Evolutionary conservation across 2,888 invertebrate species (phyloP), one percentile per base, ranked within the genome.

Genomic region (Philereme transversata): DNA sequence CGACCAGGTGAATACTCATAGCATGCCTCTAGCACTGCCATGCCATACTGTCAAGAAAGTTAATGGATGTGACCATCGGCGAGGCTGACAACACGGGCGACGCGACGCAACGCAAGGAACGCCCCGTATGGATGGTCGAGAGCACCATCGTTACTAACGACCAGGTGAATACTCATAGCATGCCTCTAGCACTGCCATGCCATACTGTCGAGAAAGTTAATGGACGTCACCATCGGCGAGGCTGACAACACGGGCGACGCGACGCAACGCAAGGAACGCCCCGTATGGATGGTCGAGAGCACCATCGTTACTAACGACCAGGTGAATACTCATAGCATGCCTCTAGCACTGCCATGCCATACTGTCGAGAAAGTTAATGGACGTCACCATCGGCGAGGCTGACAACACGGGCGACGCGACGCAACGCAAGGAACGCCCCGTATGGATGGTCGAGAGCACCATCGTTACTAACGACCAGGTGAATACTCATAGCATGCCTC

Each of bases 371-470:
- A 22, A 22, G 22, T 22, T 22, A 22, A 3, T 99, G 6, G 98
- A 97, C 85, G 96, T 99, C 79, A 97, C 96, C 48, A 97, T 98
- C 79, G 96, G 96, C 3, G 88, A 91, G 63, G 79, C 83, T 3
- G 96, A 96, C 75, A 93, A 93, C 66, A 93, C 92, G 60, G 84
- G 82, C 38, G 93, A 94, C 64, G 79, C 87, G 47, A 93, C 93
- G 52, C 93, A 92, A 60, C 93, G 96, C 64, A 99, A 98, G 88
- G 97, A 98, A 77, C 94, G 97, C 57, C 99, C 99, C 2, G 96
- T 98, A 67, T 99, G 99, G 99, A 88, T 99, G 97, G 95, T 96
- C 59, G 97, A 98, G 86, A 98, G 98, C 79, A 99, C 99, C 47
- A 95, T 99, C 72, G 94, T 95, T 54, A 93, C 94, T 47, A 94